A percentile compares a stretch with the other conserved stretches of the same genome.
Evolutionary conservation across 2,113 vertebrate genomes (phyloP).

Genomic region (Salvelinus sp.): DNA sequence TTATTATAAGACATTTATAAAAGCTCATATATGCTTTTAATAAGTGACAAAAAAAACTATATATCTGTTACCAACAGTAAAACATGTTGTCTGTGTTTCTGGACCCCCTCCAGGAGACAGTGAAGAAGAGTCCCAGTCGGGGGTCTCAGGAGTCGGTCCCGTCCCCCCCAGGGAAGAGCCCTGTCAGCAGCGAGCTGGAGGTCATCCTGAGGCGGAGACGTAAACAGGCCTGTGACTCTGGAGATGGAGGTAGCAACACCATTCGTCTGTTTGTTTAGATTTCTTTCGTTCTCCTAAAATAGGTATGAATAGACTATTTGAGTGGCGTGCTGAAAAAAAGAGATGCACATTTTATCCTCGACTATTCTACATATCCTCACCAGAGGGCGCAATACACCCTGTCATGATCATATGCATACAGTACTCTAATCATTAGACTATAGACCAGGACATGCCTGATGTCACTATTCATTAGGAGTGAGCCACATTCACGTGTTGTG

Average conservation of each 20-base stretch:
- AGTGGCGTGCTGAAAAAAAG: too few relatives aligned
- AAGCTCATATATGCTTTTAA: too few relatives aligned
- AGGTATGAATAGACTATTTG: too few relatives aligned
- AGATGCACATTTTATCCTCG: neutral
- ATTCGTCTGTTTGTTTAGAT: neutral
- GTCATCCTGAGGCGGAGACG: slow-evolving; percentile 77
- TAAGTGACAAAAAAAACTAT: too few relatives aligned
- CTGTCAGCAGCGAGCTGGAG: slow-evolving; percentile 76
- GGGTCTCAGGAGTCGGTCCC: slow-evolving; percentile 70
- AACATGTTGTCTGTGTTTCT: neutral
- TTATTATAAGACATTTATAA: too few relatives aligned
- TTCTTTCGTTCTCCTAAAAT: neutral
- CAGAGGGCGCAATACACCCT: neutral
- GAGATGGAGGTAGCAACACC: slow-evolving; percentile 53
- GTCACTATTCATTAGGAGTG: neutral
- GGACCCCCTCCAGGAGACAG: slow-evolving; percentile 65
- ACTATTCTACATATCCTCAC: neutral
- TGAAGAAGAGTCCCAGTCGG: slow-evolving; percentile 79
- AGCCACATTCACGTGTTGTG: neutral
- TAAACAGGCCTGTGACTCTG: slow-evolving; percentile 73
- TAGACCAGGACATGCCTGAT: neutral
- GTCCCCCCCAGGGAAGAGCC: slow-evolving; percentile 59
- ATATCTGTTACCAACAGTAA: too few relatives aligned
- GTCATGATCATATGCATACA: neutral
- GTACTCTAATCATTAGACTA: neutral